Conservation (phyloP, 2,113 vertebrate species). For the Apus apus region DNA sequence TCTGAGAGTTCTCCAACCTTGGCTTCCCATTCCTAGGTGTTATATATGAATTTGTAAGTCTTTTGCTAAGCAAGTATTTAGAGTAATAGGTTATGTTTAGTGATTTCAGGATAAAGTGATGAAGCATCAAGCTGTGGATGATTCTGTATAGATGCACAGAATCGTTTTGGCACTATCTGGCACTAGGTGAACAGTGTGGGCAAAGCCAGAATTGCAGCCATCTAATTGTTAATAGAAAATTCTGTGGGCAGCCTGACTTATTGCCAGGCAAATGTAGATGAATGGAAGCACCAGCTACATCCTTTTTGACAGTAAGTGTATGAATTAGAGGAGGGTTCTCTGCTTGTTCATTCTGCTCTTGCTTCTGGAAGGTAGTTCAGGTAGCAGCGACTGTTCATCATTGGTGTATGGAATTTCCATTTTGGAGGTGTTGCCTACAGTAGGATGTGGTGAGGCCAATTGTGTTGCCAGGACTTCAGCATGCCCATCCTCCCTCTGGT, state of each 20-base stretch:
- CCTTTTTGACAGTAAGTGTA: background rate
- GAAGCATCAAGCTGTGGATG: background rate
- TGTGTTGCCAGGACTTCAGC: background rate
- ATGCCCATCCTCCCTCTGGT: background rate
- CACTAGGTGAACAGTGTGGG: slow-evolving; percentile 18
- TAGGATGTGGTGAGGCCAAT: background rate
- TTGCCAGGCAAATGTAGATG: slow-evolving; percentile 20
- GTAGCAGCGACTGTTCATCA: background rate
- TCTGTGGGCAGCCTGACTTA: slow-evolving; percentile 49
- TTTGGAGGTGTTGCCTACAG: background rate
- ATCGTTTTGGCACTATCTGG: background rate
- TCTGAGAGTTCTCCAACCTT: background rate
- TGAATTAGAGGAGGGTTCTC: background rate
- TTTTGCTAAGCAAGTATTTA: background rate
- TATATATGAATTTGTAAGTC: background rate
- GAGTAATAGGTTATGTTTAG: background rate
- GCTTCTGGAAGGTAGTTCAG: background rate
- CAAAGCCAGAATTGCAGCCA: background rate
- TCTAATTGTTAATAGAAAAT: slow-evolving; percentile 25
- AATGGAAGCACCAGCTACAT: background rate
- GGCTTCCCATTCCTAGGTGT: background rate
- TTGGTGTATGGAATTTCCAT: rapidly evolving
- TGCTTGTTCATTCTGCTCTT: background rate
- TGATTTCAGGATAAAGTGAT: background rate
- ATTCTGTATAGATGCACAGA: background rate